Evolutionary conservation across 2,113 vertebrate species (phyloP), one percentile per base, ranked within the genome.

Genomic region (Phycodurus eques): DNA sequence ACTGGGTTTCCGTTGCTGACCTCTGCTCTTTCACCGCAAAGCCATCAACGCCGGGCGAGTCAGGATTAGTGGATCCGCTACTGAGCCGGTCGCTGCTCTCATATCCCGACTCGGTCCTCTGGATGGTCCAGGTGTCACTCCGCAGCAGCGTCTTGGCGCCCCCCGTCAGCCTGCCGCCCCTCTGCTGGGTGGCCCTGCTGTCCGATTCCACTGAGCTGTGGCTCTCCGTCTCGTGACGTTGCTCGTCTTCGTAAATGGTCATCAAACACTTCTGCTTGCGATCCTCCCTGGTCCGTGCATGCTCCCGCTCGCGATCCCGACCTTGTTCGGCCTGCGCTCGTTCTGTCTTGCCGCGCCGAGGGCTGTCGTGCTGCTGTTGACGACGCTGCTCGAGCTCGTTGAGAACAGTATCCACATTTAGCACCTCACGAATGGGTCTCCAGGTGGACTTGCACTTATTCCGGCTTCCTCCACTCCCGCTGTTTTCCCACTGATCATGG

Each of bases 211-310:
- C 88, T 0, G 96, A 96, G 74, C 93, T 95, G 86, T 94, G 92
- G 82, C 94, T 96, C 80, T 94, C 96, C 0, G 83, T 92, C 83
- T 97, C 96, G 20, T 93, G 95, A 74, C 95, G 94, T 12, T 92
- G 90, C 85, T 98, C 98, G 33, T 98, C 96, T 90, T 99, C 98
- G 56, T 98, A 98, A 47, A 99, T 99, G 2, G 98, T 98, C 96
- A 96, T 95, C 73, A 99, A 87, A 68, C 93, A 90, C 85, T 95
- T 95, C 54, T 93, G 95, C 77, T 93, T 93, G 2, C 91, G 90
- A 54, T 89, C 94, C 9, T 95, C 94, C 73, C 91, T 92, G 1
- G 87, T 75, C 73, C 92, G 89, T 0, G 81, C 77, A 42, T 74
- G 81, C 56, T 89, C 88, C 70, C 81, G 87, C 63, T 92, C 89